These are phyloP conservation scores for Morinoia aosen DNA, from an alignment of 2,888 invertebrate species.

Conservation along the genomic window DNA sequence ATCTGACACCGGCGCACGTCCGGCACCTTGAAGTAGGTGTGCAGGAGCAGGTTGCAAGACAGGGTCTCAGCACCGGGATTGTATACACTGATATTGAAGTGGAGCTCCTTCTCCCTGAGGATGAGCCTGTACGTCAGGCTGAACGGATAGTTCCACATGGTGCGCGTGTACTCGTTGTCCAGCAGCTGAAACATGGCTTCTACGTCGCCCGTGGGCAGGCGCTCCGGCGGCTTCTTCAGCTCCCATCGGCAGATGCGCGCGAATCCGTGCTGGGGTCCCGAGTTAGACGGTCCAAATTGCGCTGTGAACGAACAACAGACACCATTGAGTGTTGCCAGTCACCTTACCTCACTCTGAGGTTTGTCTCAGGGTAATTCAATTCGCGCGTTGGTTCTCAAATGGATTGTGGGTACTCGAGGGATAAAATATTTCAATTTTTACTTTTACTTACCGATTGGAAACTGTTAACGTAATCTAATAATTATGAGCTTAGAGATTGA, in stretches of 20 bases:
- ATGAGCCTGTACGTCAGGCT: slow-evolving; percentile 93
- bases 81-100: slow-evolving; percentile 93
- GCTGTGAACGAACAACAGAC: slow-evolving; percentile 76
- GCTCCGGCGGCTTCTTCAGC: slow-evolving; percentile 88
- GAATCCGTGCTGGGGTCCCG: slow-evolving; percentile 95
- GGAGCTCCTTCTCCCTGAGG: slow-evolving; percentile 89
- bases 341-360: too few species aligned
- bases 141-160: slow-evolving; percentile 96
- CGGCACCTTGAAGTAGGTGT: slow-evolving; percentile 96
- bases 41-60: slow-evolving; percentile 91
- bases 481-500: too few species aligned
- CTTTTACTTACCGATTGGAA: too few species aligned
- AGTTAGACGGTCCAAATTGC: slow-evolving; percentile 83
- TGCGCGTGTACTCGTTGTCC: slow-evolving; percentile 92
- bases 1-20: slow-evolving; percentile 91
- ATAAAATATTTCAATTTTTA: too few species aligned
- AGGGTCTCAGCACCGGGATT: slow-evolving; percentile 93
- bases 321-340: too few species aligned
- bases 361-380: too few species aligned
- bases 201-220: slow-evolving; percentile 84
- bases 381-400: too few species aligned
- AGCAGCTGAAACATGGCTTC: slow-evolving; percentile 92
- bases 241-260: slow-evolving; percentile 93
- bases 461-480: too few species aligned
- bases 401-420: too few species aligned